A percentile compares a stretch with the other conserved stretches of the same genome.
These are phyloP conservation scores for Ariopsis seemanni DNA, from an alignment of 2,113 vertebrate genomes.

Conservation along the genomic window DNA sequence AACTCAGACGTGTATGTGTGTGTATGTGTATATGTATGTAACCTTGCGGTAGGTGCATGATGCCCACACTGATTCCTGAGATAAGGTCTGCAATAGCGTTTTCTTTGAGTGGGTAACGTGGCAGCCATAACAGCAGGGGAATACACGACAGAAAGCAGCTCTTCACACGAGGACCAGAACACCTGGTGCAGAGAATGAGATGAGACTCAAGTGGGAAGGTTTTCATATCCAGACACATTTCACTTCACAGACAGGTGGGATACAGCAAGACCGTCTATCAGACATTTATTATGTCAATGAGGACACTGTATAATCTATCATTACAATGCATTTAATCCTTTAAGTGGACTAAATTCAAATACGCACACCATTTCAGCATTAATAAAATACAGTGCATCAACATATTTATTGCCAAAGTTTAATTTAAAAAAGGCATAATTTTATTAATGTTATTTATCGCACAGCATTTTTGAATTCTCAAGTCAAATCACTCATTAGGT, in stretches of 20 bases:
- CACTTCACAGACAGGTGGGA: background rate
- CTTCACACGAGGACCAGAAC: constrained; percentile 69
- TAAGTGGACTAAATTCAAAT: background rate
- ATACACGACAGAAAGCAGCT: constrained; percentile 71
- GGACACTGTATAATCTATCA: background rate
- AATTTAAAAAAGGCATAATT: background rate
- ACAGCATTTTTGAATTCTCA: background rate
- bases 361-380: background rate
- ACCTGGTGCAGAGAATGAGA: constrained; percentile 66
- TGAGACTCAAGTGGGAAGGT: constrained; percentile 2
- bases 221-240: background rate
- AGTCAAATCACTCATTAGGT: background rate
- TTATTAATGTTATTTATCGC: background rate
- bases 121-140: constrained; percentile 84
- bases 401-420: background rate
- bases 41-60: constrained; percentile 93
- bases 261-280: background rate
- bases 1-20: background rate
- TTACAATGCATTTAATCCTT: background rate
- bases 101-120: constrained; percentile 81
- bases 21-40: background rate
- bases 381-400: background rate
- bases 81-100: constrained; percentile 82
- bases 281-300: background rate
- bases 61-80: constrained; percentile 89